Conservation (phyloP, 2,113 vertebrate genomes). For the Cisticola juncidis region DNA sequence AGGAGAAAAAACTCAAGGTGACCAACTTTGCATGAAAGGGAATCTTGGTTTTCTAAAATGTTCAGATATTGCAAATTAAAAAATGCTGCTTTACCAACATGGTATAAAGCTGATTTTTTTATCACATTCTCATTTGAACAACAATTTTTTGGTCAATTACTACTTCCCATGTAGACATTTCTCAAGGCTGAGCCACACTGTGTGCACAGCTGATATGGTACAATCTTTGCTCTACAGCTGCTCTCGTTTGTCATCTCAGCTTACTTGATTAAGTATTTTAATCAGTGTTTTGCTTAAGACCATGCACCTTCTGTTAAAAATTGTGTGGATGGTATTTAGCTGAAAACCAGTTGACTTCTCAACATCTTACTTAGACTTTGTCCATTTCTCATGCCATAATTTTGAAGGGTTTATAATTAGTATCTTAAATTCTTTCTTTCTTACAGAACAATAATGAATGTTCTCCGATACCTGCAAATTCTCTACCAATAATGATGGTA, state of each 20-base stretch:
- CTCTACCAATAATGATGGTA: not conserved
- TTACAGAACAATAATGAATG: not conserved
- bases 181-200: slow-evolving; percentile 19
- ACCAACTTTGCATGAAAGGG: slow-evolving; percentile 14
- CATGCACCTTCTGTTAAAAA: slow-evolving; percentile 43
- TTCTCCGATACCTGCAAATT: not conserved
- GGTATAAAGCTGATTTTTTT: not conserved
- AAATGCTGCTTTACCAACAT: not conserved
- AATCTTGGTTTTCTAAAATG: not conserved
- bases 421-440: not conserved
- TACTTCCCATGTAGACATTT: slow-evolving; percentile 9
- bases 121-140: slow-evolving; percentile 24
- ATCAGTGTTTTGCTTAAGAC: slow-evolving; percentile 39
- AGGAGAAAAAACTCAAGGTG: not conserved
- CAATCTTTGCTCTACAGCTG: slow-evolving; percentile 66
- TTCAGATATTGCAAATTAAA: slow-evolving; percentile 19
- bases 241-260: slow-evolving; percentile 37
- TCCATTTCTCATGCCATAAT: not conserved
- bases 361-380: not conserved
- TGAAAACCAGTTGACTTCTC: slow-evolving; percentile 28
- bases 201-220: slow-evolving; percentile 49
- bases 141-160: slow-evolving; percentile 31
- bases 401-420: not conserved
- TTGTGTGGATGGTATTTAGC: slow-evolving; percentile 1
- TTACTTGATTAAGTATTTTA: slow-evolving; percentile 62